Evolutionary conservation across 2,113 vertebrate species (phyloP).

Genomic region (Eonycteris spelaea): DNA sequence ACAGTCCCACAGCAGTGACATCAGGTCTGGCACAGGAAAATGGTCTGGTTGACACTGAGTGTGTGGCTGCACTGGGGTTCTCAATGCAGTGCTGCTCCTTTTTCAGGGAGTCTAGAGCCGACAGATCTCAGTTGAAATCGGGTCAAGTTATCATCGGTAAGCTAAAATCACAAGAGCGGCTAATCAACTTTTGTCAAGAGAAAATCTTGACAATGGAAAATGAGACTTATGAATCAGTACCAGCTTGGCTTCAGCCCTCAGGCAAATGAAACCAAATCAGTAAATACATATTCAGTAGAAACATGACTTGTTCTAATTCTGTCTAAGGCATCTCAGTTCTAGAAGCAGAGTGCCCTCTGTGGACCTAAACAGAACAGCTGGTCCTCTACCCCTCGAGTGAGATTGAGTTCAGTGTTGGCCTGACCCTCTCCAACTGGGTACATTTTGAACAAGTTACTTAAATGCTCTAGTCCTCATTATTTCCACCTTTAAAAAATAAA

Average conservation of each 20-base stretch:
- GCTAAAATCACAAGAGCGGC: conserved; percentile 41
- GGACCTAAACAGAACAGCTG: background rate
- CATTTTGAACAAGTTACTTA: background rate
- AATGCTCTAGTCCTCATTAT: background rate
- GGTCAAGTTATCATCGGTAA: conserved; percentile 27
- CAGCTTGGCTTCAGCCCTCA: conserved; percentile 37
- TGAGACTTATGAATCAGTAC: conserved; percentile 37
- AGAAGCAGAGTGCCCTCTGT: background rate
- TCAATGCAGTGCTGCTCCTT: background rate
- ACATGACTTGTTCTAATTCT: conserved; percentile 41
- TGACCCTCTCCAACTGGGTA: background rate
- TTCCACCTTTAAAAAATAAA: background rate
- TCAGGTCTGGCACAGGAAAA: background rate
- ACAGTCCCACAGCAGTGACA: background rate
- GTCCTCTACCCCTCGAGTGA: background rate
- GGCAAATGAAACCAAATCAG: conserved; percentile 27
- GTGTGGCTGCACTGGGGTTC: background rate
- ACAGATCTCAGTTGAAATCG: conserved; percentile 35
- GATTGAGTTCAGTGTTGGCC: background rate
- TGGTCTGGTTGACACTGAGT: background rate
- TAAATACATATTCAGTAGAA: conserved; percentile 49
- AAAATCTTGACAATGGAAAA: conserved; percentile 37
- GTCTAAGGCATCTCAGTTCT: background rate
- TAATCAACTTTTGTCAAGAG: conserved; percentile 51
- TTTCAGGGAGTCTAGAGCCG: background rate